phyloP scores from a whole-genome alignment of 2,113 vertebrate species.

The Anarhynchus alexandrinus region DNA sequence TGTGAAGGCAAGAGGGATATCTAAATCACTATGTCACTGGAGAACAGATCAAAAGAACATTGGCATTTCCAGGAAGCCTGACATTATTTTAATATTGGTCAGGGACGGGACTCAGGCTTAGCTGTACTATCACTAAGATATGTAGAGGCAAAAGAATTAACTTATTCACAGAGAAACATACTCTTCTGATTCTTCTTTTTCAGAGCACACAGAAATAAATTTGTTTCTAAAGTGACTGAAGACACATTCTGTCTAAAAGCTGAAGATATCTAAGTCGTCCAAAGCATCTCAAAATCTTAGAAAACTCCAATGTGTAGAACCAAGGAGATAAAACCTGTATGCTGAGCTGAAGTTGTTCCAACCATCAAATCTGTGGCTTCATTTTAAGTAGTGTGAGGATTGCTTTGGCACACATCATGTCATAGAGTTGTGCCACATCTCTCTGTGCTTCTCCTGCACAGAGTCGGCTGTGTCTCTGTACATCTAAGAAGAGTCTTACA shows the following conservation, averaged over 20 bases:
- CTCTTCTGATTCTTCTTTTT: neutral
- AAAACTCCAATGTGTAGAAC: neutral
- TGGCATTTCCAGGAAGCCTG: no score
- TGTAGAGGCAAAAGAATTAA: neutral
- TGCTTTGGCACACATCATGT: neutral
- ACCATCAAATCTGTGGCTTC: neutral
- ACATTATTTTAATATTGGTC: no score
- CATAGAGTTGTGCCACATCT: conserved; percentile 36
- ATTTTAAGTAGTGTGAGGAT: neutral
- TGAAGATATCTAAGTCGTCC: neutral
- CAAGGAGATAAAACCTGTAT: neutral
- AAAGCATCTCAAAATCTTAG: neutral
- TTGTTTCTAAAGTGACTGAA: neutral
- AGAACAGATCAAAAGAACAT: no score
- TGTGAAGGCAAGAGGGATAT: no score
- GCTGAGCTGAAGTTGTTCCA: conserved; percentile 6
- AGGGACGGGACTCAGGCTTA: no score
- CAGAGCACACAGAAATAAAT: neutral
- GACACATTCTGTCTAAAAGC: neutral
- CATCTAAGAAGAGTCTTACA: neutral
- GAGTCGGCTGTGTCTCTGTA: neutral
- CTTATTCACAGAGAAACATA: neutral
- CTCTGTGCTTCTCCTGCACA: neutral
- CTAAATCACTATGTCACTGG: no score
- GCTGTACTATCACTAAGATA: neutral